These are phyloP conservation scores for Melipona beecheii DNA, from an alignment of 2,888 invertebrate species.

Conservation along the genomic window DNA sequence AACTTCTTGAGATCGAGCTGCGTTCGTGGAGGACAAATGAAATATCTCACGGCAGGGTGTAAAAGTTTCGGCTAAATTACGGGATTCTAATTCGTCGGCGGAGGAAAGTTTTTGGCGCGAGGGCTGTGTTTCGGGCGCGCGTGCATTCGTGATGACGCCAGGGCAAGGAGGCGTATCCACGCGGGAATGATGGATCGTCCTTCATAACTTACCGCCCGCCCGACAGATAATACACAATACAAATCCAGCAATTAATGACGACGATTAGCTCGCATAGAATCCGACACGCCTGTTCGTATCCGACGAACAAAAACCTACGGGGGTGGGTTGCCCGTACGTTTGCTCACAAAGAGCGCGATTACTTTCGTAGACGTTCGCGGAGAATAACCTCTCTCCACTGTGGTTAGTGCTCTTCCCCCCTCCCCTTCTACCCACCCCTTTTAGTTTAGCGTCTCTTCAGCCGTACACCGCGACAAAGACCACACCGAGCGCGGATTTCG, in stretches of 20 bases:
- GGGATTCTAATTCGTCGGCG: slow-evolving; percentile 49
- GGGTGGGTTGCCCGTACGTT: not conserved
- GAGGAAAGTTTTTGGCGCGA: slow-evolving; percentile 38
- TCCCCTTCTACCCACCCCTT: not conserved
- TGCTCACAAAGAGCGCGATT: slow-evolving; percentile 38
- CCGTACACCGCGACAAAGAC: slow-evolving; percentile 12
- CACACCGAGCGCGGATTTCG: slow-evolving; percentile 31
- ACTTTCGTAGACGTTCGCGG: slow-evolving; percentile 16
- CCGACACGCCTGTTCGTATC: slow-evolving; percentile 24
- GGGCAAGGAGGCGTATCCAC: slow-evolving; percentile 63
- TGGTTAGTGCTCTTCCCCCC: slow-evolving; percentile 1
- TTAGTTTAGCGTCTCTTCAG: slow-evolving; percentile 4
- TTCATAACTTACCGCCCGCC: slow-evolving; percentile 49
- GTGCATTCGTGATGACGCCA: slow-evolving; percentile 44
- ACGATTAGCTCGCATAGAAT: slow-evolving; percentile 64
- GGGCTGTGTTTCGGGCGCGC: slow-evolving; percentile 33
- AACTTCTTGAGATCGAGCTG: slow-evolving; percentile 13
- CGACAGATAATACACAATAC: slow-evolving; percentile 62
- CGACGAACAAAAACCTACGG: slow-evolving; percentile 29
- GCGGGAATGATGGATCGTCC: slow-evolving; percentile 63
- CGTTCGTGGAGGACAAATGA: not conserved
- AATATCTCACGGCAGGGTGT: slow-evolving; percentile 14
- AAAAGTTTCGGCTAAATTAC: slow-evolving; percentile 52
- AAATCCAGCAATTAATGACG: slow-evolving; percentile 69
- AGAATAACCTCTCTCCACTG: slow-evolving; percentile 8